Base-by-base conservation (phyloP, 2,113 vertebrate genomes). In the Pollimyrus isidori region DNA sequence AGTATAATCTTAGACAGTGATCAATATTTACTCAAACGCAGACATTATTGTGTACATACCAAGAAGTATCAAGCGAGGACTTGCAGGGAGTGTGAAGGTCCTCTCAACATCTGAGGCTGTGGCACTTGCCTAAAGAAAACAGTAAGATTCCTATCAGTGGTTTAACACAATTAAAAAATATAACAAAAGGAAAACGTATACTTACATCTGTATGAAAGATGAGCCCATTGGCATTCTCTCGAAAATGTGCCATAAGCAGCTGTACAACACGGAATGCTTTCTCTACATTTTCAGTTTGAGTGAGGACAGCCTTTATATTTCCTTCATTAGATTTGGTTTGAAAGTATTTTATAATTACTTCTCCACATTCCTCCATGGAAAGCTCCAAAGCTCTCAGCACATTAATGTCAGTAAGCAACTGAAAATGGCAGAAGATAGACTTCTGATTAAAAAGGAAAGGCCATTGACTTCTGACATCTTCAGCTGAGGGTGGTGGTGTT, bases 321-420 rank as follows among this genome's bases (percentile, higher is more conserved):
- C 26, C 23, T 42, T 92, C 73, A n/a, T 7, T 53, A 90, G 86
- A 76, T 89, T 89, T 91, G 21, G 52, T 48, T 42, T 52, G 89
- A 39, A 92, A 90, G 46, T n/a, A n/a, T n/a, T 91, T n/a, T 86
- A 39, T 62, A 17, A 88, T 91, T 58, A 48, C 19, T 80, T 11
- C 58, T 53, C 88, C 89, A 90, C 89, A 91, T 86, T 91, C 90
- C 76, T 86, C 86, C 88, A 90, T 90, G 52, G 76, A 84, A 87
- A 89, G 83, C 7, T 13, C 62, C 62, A 69, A 69, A 69, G n/a
- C 56, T 92, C 86, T 4, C 62, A 90, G 21, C 15, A 91, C 58
- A 46, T 87, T 87, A 7, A 91, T 90, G 62, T 30, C 3, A 69
- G n/a, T 69, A 11, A 69, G n/a, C 26, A 30, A 3, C 62, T 69